Base-by-base conservation (phyloP, 2,113 vertebrate species). In the Ranitomeya imitator region DNA sequence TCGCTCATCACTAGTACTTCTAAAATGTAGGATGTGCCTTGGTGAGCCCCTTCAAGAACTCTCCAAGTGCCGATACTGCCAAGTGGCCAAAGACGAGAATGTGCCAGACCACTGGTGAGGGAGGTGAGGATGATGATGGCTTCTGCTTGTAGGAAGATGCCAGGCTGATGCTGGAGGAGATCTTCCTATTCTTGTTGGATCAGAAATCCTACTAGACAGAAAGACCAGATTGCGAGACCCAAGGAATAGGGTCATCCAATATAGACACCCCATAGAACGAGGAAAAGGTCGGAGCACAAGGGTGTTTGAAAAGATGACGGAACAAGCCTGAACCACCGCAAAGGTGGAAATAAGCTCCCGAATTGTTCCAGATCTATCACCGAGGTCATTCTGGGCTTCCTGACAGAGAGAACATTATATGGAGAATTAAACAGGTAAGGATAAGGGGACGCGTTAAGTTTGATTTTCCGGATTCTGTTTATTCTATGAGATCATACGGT, bases 401-500 rank as follows among this genome's bases (percentile, higher is more conserved):
- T 83, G 81, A 83, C 81, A 67, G 19, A 8, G 61, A 65, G 81
- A 65, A 63, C 37, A n/a, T 61, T 65, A 65, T 18, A 45, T 63
- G 7, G 51, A 54, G 60, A 69, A 69, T 69, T 52, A 54, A 21
- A 65, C 37, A 51, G 45, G 61, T 21, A 83, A 54, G 63, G 26
- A 61, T 51, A 65, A 69, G 81, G 21, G 16, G 81, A 52, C 19
- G 54, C 6, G 45, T 69, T 54, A 63, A 74, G 85, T 86, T 45
- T 73, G 54, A 60, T 55, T 55, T 82, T 83, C 79, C 54, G n/a
- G 61, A 19, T 65, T 60, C 11, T 73, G 11, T 88, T 88, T 74
- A 73, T 82, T 88, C 67, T 73, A 26, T 88, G 79, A 83, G 86
- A 83, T 88, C 86, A 88, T 74, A 52, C 51, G 52, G 86, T 71